A percentile compares a stretch with the other conserved stretches of the same genome.
Evolutionary conservation across 2,113 vertebrate species (phyloP).

Genomic region (Danio rerio): DNA sequence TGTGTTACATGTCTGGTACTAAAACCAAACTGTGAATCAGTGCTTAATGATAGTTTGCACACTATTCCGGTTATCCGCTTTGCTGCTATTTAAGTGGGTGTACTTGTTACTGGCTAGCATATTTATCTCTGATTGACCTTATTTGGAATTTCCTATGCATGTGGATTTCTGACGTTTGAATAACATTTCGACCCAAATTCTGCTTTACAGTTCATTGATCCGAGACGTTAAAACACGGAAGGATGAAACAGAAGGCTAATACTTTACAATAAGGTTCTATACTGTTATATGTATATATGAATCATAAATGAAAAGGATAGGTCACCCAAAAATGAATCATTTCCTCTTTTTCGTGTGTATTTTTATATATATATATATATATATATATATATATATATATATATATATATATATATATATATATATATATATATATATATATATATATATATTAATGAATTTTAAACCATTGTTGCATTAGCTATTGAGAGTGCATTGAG

Average conservation of each 20-base stretch:
- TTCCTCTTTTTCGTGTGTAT: no score
- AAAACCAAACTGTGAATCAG: background rate
- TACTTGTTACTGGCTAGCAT: background rate
- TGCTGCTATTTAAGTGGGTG: conserved; percentile 19
- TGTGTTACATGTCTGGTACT: no score
- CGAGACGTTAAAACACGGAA: background rate
- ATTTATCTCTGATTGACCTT: background rate
- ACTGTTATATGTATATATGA: background rate
- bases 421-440: no score
- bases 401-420: no score
- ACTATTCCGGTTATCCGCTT: background rate
- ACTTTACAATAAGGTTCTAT: background rate
- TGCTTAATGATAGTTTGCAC: conserved; percentile 6
- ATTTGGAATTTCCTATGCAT: background rate
- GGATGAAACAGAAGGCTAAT: background rate
- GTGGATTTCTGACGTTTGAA: background rate
- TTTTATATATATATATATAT: no score
- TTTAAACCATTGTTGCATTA: background rate
- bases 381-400: no score
- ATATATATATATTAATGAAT: no score
- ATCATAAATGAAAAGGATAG: no score
- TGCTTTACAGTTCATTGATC: background rate
- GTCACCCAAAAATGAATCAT: no score
- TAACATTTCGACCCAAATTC: no score
- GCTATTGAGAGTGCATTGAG: background rate